A percentile compares a stretch with the other conserved stretches of the same genome.
These are phyloP conservation scores for Dynastes tityus DNA, from an alignment of 2,888 invertebrate species.

Conservation along the genomic window DNA sequence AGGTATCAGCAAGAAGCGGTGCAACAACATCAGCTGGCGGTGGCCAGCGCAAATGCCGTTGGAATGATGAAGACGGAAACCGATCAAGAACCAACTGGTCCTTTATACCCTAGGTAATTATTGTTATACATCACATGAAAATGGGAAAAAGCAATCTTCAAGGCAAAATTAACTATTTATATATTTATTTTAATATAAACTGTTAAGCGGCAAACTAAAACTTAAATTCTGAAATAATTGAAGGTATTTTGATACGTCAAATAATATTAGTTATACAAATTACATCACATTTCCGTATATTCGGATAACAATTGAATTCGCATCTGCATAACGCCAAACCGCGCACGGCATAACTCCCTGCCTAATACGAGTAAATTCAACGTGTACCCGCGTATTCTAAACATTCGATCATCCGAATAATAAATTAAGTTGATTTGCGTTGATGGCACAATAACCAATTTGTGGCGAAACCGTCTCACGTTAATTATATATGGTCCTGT, in stretches of 20 bases:
- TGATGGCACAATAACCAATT: conserved; percentile 40
- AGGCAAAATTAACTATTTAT: too few species aligned
- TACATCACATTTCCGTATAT: not conserved
- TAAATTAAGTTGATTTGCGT: conserved; percentile 45
- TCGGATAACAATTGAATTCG: not conserved
- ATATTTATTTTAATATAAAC: too few species aligned
- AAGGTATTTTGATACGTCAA: not conserved
- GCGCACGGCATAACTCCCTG: not conserved
- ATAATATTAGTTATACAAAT: not conserved
- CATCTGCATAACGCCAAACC: not conserved
- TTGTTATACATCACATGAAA: not conserved
- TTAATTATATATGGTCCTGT: conserved; percentile 39
- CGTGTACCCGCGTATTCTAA: conserved; percentile 34
- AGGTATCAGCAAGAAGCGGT: conserved; percentile 75
- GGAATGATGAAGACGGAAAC: conserved; percentile 80
- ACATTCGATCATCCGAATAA: conserved; percentile 44
- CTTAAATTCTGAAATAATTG: too few species aligned
- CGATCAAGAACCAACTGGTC: conserved; percentile 80
- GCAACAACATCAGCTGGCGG: conserved; percentile 73
- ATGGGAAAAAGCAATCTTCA: too few species aligned
- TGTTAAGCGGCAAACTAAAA: too few species aligned
- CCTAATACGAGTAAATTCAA: conserved; percentile 12
- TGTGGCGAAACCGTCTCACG: conserved; percentile 32
- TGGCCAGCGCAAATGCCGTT: conserved; percentile 71
- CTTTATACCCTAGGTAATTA: conserved; percentile 81